Base-by-base conservation (phyloP, 2,888 invertebrate genomes). In the Pyralis farinalis region DNA sequence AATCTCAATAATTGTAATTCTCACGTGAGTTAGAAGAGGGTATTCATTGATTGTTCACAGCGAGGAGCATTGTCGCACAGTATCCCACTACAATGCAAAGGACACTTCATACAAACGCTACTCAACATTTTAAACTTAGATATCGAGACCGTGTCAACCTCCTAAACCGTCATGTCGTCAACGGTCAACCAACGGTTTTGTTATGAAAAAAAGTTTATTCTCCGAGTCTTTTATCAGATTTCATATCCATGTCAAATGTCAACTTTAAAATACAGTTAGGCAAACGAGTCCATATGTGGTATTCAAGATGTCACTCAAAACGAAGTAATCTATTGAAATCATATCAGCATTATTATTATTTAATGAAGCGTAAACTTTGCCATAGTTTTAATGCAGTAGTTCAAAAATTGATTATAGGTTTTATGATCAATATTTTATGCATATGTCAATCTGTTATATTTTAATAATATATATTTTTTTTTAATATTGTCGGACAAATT, bases 131-230 rank as follows among this genome's bases (percentile, higher is more conserved):
- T 52, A 47, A 55, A 55, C 58, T 58, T 56, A 63, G 73, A 75
- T 69, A 78, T 67, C 69, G 70, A 70, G 63, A 58, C 50, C 60
- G 56, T 61, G 74, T 71, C 80, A 74, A 70, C 60, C 63, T 62
- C 61, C 58, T 56, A 30, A 30, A 30, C 30, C 30, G 64, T 47
- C 58, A 56, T 74, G 84, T 83, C 86, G 72, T 84, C 84, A 83
- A 79, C 75, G 82, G 81, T 83, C 85, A 84, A 56, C 71, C 69
- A 67, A 80, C 71, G 70, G 77, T 76, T 74, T 70, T 69, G 63
- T 53, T 53, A 51, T 50, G 60, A 62, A 71, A 63, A 60, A 68
- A 69, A 60, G 56, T 58, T 54, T 66, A 63, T 54, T 59, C 63
- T 58, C 57, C 51, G 52, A 45, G 51, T 49, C 66, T 66, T 73